phyloP scores from a whole-genome alignment of 2,888 invertebrate genomes.

The Arctia plantaginis region DNA sequence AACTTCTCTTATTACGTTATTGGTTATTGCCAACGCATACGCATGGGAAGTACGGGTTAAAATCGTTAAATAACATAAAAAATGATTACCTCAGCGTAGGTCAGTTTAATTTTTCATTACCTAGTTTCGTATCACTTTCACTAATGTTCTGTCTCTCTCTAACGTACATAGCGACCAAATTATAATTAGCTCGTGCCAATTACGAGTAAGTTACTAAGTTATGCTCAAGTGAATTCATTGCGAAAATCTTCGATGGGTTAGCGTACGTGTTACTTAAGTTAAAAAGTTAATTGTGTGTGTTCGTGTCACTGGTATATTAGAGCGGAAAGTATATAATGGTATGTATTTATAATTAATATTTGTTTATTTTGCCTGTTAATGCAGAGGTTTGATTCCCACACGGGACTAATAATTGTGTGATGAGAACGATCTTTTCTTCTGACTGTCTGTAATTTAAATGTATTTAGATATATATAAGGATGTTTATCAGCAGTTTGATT shows the following conservation, averaged over 20 bases:
- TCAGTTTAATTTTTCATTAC: constrained; percentile 35
- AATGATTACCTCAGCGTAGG: not conserved
- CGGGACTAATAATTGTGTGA: not conserved
- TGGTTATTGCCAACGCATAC: not conserved
- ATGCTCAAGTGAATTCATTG: constrained; percentile 36
- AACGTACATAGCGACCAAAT: constrained; percentile 27
- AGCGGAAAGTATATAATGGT: constrained; percentile 3
- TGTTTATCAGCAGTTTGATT: too few relatives aligned
- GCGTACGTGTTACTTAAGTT: constrained; percentile 8
- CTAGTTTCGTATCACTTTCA: constrained; percentile 46
- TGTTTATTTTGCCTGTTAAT: not conserved
- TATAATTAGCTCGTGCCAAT: constrained; percentile 33
- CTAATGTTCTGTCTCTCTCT: constrained; percentile 34
- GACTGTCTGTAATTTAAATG: too few relatives aligned
- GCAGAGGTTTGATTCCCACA: not conserved
- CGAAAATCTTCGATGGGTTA: constrained; percentile 26
- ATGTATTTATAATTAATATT: constrained; percentile 1
- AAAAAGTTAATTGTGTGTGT: constrained; percentile 8
- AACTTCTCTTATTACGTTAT: not conserved
- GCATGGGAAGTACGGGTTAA: not conserved
- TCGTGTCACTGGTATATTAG: not conserved
- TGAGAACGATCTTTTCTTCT: too few relatives aligned
- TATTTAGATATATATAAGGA: too few relatives aligned
- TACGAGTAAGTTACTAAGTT: constrained; percentile 36
- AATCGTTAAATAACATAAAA: not conserved